Evolutionary conservation across 2,113 vertebrate species (phyloP).

Genomic region (Crotophaga sulcirostris): DNA sequence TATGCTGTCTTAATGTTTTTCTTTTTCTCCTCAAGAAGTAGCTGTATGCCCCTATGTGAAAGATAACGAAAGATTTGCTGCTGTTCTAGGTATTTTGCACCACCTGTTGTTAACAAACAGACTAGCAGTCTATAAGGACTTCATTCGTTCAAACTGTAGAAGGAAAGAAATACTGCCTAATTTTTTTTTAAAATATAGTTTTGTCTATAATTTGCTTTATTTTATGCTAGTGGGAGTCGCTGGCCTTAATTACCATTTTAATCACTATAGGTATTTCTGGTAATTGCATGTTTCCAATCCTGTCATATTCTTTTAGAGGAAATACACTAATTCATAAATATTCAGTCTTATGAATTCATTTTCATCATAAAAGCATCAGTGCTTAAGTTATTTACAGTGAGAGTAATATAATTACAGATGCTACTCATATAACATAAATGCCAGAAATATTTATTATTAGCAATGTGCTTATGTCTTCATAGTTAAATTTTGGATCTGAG

Average conservation of each 20-base stretch:
- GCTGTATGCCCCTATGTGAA: accelerated
- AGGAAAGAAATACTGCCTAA: background rate
- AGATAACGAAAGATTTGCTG: background rate
- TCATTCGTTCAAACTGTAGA: background rate
- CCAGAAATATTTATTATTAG: constrained; percentile 57
- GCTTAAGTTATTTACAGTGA: constrained; percentile 60
- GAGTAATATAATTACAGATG: constrained; percentile 61
- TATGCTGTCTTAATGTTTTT: background rate
- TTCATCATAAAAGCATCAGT: constrained; percentile 67
- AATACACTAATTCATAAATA: constrained; percentile 66
- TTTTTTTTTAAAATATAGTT: background rate
- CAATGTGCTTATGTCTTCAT: background rate
- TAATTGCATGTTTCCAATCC: constrained; percentile 66
- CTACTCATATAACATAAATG: constrained; percentile 52
- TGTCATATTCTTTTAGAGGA: constrained; percentile 52
- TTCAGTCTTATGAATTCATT: constrained; percentile 60
- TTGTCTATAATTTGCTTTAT: constrained; percentile 19
- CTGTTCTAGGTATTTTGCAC: background rate
- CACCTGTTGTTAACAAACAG: background rate
- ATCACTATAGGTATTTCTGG: constrained; percentile 65
- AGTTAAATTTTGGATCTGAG: background rate
- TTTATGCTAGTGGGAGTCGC: constrained; percentile 54
- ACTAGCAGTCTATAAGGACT: background rate
- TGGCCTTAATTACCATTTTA: constrained; percentile 70
- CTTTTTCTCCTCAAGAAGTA: background rate